Percentiles rank a stretch among this genome's conserved stretches.
Conservation (phyloP, 2,888 invertebrate genomes). For the Chrysomela aeneicollis region DNA sequence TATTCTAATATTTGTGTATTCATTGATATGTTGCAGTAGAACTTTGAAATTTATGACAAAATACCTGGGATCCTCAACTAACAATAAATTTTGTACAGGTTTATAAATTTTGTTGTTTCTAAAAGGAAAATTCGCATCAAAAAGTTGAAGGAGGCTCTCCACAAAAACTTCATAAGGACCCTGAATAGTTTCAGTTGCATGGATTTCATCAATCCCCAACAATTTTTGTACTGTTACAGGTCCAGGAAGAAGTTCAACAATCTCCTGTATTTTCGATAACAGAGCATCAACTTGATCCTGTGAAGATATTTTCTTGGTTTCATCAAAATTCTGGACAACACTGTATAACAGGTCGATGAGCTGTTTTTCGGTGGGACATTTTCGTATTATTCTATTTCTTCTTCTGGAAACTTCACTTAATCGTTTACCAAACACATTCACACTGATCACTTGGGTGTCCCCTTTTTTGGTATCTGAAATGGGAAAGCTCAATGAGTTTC, state of each 20-base stretch:
- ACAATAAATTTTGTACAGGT: slow-evolving; percentile 62
- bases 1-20: slow-evolving; percentile 54
- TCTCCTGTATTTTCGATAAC: slow-evolving; percentile 49
- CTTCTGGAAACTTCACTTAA: slow-evolving; percentile 54
- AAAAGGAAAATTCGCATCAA: slow-evolving; percentile 69
- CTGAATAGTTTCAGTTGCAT: slow-evolving; percentile 59
- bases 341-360: slow-evolving; percentile 34
- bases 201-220: slow-evolving; percentile 62
- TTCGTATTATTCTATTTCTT: slow-evolving; percentile 39
- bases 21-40: slow-evolving; percentile 61
- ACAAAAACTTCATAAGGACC: slow-evolving; percentile 65
- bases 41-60: slow-evolving; percentile 63
- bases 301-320: slow-evolving; percentile 55
- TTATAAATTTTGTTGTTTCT: slow-evolving; percentile 58
- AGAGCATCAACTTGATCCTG: slow-evolving; percentile 55
- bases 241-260: slow-evolving; percentile 62
- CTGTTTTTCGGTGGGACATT: slow-evolving; percentile 24
- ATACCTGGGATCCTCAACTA: slow-evolving; percentile 64
- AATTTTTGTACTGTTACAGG: slow-evolving; percentile 74
- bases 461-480: slow-evolving; percentile 48
- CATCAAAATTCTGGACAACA: slow-evolving; percentile 37
- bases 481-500: slow-evolving; percentile 61
- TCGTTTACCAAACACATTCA: slow-evolving; percentile 33
- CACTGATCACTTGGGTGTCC: slow-evolving; percentile 23
- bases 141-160: slow-evolving; percentile 61